phyloP scores from a whole-genome alignment of 2,888 invertebrate genomes.

The Hydropsyche betteni region DNA sequence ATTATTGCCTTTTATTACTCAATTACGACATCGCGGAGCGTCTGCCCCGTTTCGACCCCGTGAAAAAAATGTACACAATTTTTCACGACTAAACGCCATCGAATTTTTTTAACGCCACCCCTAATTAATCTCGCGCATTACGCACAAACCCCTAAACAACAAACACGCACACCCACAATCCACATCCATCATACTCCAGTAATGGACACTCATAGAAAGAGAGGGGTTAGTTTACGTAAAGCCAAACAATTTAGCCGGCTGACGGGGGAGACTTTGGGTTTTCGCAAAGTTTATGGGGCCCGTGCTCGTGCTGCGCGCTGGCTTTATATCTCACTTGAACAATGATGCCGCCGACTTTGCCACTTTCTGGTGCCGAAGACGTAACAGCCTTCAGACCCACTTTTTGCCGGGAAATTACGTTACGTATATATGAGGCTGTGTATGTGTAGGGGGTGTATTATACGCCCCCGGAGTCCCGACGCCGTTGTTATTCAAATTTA shows the following conservation, averaged over 20 bases:
- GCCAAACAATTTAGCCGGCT: slow-evolving; percentile 39
- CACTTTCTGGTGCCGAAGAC: slow-evolving; percentile 33
- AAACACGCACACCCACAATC: no score
- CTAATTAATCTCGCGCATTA: no score
- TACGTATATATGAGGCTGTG: not conserved
- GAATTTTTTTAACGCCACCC: no score
- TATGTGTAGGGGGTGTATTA: not conserved
- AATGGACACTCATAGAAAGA: slow-evolving; percentile 28
- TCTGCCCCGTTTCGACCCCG: no score
- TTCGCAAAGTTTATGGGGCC: slow-evolving; percentile 35
- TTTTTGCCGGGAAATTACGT: slow-evolving; percentile 33
- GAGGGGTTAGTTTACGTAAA: slow-evolving; percentile 32
- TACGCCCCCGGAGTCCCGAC: slow-evolving; percentile 1
- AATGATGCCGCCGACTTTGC: slow-evolving; percentile 41
- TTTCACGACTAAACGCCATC: no score
- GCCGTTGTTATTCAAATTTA: slow-evolving; percentile 32
- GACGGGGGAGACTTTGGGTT: slow-evolving; percentile 25
- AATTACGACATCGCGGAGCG: no score
- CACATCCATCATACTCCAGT: not conserved
- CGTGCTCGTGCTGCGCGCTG: slow-evolving; percentile 1
- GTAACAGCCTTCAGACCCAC: slow-evolving; percentile 1
- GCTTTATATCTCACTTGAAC: slow-evolving; percentile 45
- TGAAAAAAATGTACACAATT: no score
- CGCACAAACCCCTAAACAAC: no score
- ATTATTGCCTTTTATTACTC: no score